Evolutionary conservation across 2,113 vertebrate species (phyloP).

Genomic region (Eidolon helvum): DNA sequence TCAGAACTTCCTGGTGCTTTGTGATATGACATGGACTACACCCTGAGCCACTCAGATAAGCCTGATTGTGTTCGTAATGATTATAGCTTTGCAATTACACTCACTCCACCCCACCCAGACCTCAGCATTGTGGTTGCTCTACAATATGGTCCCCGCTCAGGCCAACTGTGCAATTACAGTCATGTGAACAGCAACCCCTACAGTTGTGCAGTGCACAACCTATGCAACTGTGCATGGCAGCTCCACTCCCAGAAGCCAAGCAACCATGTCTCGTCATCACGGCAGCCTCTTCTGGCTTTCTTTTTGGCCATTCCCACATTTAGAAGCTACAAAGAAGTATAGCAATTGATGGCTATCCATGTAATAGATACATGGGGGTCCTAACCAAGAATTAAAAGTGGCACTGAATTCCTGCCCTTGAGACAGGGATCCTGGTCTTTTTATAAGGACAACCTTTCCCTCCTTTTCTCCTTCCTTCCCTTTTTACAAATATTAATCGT

Average conservation of each 20-base stretch:
- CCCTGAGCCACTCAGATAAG: constrained; percentile 71
- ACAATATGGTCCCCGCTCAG: not conserved
- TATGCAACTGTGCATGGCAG: rapidly evolving
- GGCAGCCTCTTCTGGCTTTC: not conserved
- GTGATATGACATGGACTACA: constrained; percentile 33
- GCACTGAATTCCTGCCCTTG: not conserved
- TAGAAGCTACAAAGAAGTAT: not conserved
- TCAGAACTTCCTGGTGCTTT: constrained; percentile 67
- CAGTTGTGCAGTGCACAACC: not conserved
- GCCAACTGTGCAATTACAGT: rapidly evolving
- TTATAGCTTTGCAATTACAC: constrained; percentile 45
- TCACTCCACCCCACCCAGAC: constrained; percentile 20
- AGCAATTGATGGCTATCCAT: rapidly evolving
- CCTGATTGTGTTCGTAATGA: constrained; percentile 51
- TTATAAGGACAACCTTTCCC: not conserved
- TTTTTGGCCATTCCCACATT: not conserved
- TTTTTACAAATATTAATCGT: not conserved
- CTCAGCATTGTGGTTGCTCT: not conserved
- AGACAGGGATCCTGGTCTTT: not conserved
- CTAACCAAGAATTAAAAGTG: not conserved
- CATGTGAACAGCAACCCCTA: not conserved
- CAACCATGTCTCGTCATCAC: rapidly evolving
- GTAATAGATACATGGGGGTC: not conserved
- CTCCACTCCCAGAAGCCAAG: not conserved
- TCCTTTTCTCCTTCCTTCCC: not conserved